Percentiles rank a stretch among this genome's conserved stretches.
Conservation (phyloP, 2,113 vertebrate species). For the Pogona vitticeps region DNA sequence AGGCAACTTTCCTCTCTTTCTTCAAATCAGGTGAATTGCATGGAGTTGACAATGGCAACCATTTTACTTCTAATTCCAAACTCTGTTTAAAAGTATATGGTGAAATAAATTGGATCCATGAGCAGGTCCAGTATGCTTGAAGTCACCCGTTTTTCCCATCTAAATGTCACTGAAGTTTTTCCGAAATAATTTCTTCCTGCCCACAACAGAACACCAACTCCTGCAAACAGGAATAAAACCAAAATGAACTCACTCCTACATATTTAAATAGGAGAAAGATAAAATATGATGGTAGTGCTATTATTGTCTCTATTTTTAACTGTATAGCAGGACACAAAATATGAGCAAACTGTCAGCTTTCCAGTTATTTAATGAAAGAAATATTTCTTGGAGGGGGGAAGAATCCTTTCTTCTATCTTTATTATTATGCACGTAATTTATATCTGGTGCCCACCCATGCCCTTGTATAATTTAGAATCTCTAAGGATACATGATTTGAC, state of each 20-base stretch:
- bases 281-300: background rate
- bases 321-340: background rate
- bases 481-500: background rate
- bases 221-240: constrained; percentile 11
- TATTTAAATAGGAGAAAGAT: background rate
- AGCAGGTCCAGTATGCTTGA: background rate
- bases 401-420: background rate
- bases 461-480: background rate
- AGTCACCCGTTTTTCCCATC: background rate
- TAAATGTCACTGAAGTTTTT: background rate
- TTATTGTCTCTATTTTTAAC: background rate
- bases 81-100: background rate
- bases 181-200: constrained; percentile 23
- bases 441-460: background rate
- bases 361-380: constrained; percentile 16
- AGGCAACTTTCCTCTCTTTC: background rate
- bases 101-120: constrained; percentile 1
- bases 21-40: background rate
- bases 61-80: background rate
- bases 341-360: background rate
- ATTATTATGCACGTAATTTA: background rate
- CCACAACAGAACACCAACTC: background rate
- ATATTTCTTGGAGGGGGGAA: background rate
- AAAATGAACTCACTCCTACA: constrained; percentile 23
- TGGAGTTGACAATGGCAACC: background rate